phyloP scores from a whole-genome alignment of 2,888 invertebrate species.

The Watsonalla binaria region DNA sequence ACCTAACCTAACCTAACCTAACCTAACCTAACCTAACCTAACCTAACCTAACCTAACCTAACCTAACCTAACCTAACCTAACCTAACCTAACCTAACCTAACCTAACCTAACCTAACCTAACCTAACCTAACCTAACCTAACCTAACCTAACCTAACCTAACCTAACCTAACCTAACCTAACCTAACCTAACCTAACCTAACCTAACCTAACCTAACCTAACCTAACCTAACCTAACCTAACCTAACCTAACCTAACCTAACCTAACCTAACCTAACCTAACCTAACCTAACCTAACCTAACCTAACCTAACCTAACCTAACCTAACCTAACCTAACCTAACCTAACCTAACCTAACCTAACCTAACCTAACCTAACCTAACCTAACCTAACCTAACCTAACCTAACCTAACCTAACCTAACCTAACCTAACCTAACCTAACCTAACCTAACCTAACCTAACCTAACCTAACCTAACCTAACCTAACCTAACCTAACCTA shows the following conservation, averaged over 20 bases:
- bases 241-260: slow-evolving; percentile 9
- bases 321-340: slow-evolving; percentile 4
- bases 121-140: slow-evolving; percentile 9
- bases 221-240: slow-evolving; percentile 8
- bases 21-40: slow-evolving; percentile 13
- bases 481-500: slow-evolving; percentile 11
- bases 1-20: slow-evolving; percentile 13
- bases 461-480: slow-evolving; percentile 10
- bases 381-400: slow-evolving; percentile 13
- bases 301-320: slow-evolving; percentile 8
- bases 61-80: slow-evolving; percentile 4
- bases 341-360: slow-evolving; percentile 9
- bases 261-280: slow-evolving; percentile 9
- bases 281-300: slow-evolving; percentile 10
- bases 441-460: slow-evolving; percentile 3
- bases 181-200: slow-evolving; percentile 6
- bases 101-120: slow-evolving; percentile 13
- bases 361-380: slow-evolving; percentile 48
- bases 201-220: slow-evolving; percentile 5
- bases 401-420: slow-evolving; percentile 10
- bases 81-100: slow-evolving; percentile 11
- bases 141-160: slow-evolving; percentile 11
- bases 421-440: slow-evolving; percentile 7
- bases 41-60: slow-evolving; percentile 12
- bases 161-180: slow-evolving; percentile 12